phyloP scores from a whole-genome alignment of 2,113 vertebrate species.

The Dendropsophus ebraccatus region DNA sequence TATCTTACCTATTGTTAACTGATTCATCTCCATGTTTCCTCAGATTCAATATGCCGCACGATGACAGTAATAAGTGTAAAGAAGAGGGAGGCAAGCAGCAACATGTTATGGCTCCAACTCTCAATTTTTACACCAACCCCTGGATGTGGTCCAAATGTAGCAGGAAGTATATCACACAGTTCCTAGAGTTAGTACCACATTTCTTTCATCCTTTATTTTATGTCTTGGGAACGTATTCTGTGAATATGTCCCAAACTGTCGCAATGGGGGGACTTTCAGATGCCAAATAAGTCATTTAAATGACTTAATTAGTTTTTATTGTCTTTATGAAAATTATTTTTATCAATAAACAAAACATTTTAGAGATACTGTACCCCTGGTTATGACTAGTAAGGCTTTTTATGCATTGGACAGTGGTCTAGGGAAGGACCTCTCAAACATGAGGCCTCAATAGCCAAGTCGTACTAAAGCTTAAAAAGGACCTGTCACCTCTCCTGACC shows the following conservation, averaged over 20 bases:
- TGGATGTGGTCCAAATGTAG: slow-evolving; percentile 99
- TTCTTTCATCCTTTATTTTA: not conserved
- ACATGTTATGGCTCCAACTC: slow-evolving; percentile 94
- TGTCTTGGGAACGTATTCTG: not conserved
- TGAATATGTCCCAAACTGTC: too few relatives aligned
- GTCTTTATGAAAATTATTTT: not conserved
- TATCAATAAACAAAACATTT: not conserved
- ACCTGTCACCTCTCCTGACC: too few relatives aligned
- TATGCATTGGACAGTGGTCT: too few relatives aligned
- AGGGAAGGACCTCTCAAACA: too few relatives aligned
- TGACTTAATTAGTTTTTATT: too few relatives aligned
- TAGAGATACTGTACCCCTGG: too few relatives aligned
- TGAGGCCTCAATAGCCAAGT: too few relatives aligned
- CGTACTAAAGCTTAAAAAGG: too few relatives aligned
- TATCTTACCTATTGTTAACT: not conserved
- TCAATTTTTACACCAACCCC: slow-evolving; percentile 97
- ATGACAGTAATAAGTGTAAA: slow-evolving; percentile 96
- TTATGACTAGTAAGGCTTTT: too few relatives aligned
- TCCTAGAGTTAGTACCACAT: slow-evolving; percentile 89
- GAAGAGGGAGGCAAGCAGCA: slow-evolving; percentile 95
- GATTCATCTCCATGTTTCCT: slow-evolving; percentile 26
- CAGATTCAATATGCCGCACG: slow-evolving; percentile 99
- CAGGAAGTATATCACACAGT: slow-evolving; percentile 98
- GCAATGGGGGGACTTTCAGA: too few relatives aligned
- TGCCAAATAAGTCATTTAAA: not conserved